Evolutionary conservation across 2,797 vertebrate species (phyloP), one percentile per base, ranked within the genome.

Genomic region (Chiroxiphia lanceolata): DNA sequence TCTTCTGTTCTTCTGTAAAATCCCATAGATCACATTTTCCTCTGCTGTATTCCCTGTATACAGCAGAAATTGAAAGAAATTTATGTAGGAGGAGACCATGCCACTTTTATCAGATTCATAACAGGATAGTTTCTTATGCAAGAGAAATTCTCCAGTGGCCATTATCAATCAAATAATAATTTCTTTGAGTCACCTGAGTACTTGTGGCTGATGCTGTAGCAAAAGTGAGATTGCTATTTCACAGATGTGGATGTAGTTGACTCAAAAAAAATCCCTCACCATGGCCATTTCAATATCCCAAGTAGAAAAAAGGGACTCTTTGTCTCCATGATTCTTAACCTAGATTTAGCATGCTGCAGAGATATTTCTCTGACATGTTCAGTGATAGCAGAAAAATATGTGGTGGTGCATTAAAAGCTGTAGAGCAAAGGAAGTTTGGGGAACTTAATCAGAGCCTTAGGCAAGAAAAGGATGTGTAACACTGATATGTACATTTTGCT

Each of bases 291-390:
- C 85, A 83, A 75, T 85, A 93, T 33, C 42, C 48, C 12, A 26
- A 82, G 68, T 3, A 83, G 85, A 53, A 80, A 90, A 61, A 69
- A 34, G 54, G 54, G 63, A 36, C 47, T 70, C 72, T 87, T 94
- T 91, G 80, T 92, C 86, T 96, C 68, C 33, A 10, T 84, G 83
- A 94, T 89, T 92, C 81, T 68, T 90, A 96, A 93, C 94, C 94
- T 92, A 96, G 91, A 95, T 97, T 94, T 95, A 89, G 74, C 60
- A 85, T 82, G 81, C 93, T 95, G 94, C 71, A 81, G 94, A 95
- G 92, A 86, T 90, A 95, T 96, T 97, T 96, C 89, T 96, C 95
- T 96, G 83, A 95, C 95, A 47, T 88, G 88, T 96, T 96, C 81
- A 95, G 51, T 90, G 90, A 87, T 96, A 95, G 88, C 59, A 81